phyloP scores from a whole-genome alignment of 2,113 vertebrate species.

The Oryzias celebensis region DNA sequence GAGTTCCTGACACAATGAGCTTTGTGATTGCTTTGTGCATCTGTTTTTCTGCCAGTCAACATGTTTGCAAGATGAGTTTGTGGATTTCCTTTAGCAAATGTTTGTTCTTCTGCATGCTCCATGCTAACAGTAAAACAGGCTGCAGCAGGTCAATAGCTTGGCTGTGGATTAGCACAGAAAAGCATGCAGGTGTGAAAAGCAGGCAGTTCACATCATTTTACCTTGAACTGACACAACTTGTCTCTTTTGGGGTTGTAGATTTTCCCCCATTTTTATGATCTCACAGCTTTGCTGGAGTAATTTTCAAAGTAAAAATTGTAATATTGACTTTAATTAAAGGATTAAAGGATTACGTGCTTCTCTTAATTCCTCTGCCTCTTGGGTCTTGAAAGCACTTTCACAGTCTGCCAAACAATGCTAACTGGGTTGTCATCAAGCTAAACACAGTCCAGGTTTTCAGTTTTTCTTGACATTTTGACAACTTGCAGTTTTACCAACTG shows the following conservation, averaged over 20 bases:
- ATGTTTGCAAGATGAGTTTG: constrained; percentile 26
- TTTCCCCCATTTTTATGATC: constrained; percentile 3
- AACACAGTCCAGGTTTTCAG: constrained; percentile 25
- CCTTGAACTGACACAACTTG: no score
- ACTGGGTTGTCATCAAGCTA: constrained; percentile 35
- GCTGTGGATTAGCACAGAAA: constrained; percentile 13
- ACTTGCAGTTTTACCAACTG: constrained; percentile 27
- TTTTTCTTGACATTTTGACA: constrained; percentile 47
- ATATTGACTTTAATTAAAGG: constrained; percentile 68
- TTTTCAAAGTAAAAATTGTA: constrained; percentile 41
- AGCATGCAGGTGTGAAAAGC: neutral
- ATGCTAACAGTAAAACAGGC: constrained; percentile 9
- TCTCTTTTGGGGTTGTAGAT: neutral
- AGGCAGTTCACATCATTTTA: no score
- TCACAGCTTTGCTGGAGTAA: constrained; percentile 25
- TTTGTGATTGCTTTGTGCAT: constrained; percentile 5
- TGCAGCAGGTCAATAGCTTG: neutral
- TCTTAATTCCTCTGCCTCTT: constrained; percentile 47
- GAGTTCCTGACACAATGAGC: constrained; percentile 38
- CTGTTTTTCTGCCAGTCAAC: constrained; percentile 14
- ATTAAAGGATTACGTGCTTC: constrained; percentile 64
- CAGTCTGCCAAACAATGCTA: constrained; percentile 29
- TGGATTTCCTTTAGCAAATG: constrained; percentile 45
- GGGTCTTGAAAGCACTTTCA: constrained; percentile 39
- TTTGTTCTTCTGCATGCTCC: constrained; percentile 23